Percentiles rank a stretch among this genome's conserved stretches.
Conservation (phyloP, 2,113 vertebrate genomes). For the Cricetomys ansorgei region DNA sequence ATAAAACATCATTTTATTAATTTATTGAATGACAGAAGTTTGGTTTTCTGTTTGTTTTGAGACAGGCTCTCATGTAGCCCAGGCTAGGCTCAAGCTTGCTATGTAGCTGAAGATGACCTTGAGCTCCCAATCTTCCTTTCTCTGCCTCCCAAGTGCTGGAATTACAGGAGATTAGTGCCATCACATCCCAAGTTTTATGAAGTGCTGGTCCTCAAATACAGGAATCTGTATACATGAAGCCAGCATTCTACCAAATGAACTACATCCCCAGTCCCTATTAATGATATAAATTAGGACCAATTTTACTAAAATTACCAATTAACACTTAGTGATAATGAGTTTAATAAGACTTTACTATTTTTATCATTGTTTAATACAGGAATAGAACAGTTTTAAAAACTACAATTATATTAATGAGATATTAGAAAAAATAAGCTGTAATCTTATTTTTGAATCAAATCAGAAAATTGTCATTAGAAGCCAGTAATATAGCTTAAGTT, state of each 20-base stretch:
- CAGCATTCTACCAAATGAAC: not conserved
- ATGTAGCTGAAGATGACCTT: not conserved
- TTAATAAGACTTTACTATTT: conserved; percentile 4
- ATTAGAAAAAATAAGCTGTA: not conserved
- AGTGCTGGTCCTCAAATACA: not conserved
- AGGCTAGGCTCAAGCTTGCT: not conserved
- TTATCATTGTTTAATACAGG: not conserved
- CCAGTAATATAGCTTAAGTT: not conserved
- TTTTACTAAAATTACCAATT: conserved; percentile 30
- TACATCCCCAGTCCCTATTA: not conserved
- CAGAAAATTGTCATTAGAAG: not conserved
- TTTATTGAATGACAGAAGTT: conserved; percentile 25
- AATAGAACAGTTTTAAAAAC: conserved; percentile 16
- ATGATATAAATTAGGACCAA: not conserved
- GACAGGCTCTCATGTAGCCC: not conserved
- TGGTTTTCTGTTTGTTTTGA: not conserved
- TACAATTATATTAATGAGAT: not conserved
- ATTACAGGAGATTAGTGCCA: not conserved
- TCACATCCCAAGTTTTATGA: not conserved
- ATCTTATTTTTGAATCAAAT: not conserved
- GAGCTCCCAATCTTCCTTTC: too few relatives aligned
- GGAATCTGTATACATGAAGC: not conserved
- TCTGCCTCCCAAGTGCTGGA: not conserved
- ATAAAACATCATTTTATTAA: not conserved
- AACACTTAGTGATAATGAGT: not conserved